phyloP scores from a whole-genome alignment of 2,888 invertebrate genomes.

The Heliconius ethilla region DNA sequence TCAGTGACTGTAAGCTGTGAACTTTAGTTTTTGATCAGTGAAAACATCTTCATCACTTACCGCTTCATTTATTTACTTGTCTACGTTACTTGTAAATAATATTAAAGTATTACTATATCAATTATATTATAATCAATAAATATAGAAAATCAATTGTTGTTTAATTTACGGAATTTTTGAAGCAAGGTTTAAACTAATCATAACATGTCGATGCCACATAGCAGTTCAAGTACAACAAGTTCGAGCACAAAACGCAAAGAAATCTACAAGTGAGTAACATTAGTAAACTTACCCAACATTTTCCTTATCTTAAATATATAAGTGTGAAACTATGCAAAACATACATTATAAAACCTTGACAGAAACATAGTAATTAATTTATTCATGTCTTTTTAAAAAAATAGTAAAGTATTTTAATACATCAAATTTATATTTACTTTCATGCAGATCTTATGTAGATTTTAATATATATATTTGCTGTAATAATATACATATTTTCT shows the following conservation, averaged over 20 bases:
- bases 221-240: slow-evolving; percentile 76
- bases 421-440: not conserved
- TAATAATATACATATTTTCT: too few species aligned
- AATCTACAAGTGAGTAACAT: slow-evolving; percentile 75
- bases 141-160: not conserved
- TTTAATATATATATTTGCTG: not conserved
- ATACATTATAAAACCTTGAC: not conserved
- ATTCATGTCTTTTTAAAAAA: not conserved
- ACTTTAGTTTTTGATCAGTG: slow-evolving; percentile 11
- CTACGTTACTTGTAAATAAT: slow-evolving; percentile 9
- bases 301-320: not conserved
- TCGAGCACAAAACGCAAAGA: slow-evolving; percentile 79
- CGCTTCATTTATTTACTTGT: slow-evolving; percentile 34
- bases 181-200: slow-evolving; percentile 7
- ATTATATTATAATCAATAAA: too few species aligned
- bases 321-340: not conserved
- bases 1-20: not conserved
- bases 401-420: not conserved
- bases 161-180: not conserved
- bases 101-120: not conserved
- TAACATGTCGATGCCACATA: slow-evolving; percentile 78
- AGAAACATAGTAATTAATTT: not conserved
- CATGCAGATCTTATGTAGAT: not conserved
- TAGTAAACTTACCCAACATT: slow-evolving; percentile 1
- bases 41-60: slow-evolving; percentile 25